phyloP scores from a whole-genome alignment of 2,113 vertebrate species.

The Globicephala melas region DNA sequence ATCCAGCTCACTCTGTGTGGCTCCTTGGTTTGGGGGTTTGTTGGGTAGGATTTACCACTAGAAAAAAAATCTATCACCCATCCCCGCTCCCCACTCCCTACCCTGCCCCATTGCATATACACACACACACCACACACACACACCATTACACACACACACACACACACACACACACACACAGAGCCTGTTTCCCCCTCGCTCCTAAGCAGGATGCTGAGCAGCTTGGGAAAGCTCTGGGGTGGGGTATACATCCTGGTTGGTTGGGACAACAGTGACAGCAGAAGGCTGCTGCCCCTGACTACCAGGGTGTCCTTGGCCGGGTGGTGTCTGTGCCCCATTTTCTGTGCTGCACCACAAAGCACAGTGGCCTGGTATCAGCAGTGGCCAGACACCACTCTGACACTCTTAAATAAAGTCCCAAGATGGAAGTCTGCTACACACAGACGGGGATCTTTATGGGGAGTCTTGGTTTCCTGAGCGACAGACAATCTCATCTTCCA shows the following conservation, averaged over 20 bases:
- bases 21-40: slow-evolving; percentile 66
- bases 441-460: neutral
- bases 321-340: neutral
- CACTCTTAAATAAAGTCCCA: neutral
- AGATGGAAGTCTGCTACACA: neutral
- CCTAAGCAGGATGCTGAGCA: neutral
- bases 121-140: neutral
- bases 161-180: neutral
- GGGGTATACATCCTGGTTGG: neutral
- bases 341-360: neutral
- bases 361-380: neutral
- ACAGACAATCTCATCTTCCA: slow-evolving; percentile 43
- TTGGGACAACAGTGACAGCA: neutral
- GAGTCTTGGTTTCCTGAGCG: slow-evolving; percentile 44
- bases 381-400: neutral
- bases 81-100: neutral
- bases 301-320: neutral
- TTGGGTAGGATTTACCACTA: slow-evolving; percentile 29
- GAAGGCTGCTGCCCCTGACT: neutral
- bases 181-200: neutral
- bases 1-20: slow-evolving; percentile 63
- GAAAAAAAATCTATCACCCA: neutral
- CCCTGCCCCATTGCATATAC: neutral
- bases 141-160: neutral
- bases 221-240: neutral